Evolutionary conservation across 2,888 invertebrate species (phyloP).

Genomic region (Anthrax anthrax): DNA sequence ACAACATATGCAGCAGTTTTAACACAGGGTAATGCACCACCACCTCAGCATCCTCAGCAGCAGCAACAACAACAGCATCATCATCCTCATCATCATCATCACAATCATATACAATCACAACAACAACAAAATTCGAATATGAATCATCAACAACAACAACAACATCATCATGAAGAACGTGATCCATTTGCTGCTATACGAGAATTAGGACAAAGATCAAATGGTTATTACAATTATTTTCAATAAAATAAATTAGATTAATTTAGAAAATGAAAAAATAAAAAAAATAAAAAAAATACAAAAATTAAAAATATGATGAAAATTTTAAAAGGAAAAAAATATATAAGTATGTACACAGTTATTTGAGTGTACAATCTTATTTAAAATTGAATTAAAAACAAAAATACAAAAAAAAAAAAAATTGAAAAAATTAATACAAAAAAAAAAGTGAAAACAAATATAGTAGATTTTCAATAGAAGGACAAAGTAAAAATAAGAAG

Average conservation of each 20-base stretch:
- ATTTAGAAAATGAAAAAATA: no score
- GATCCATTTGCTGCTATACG: constrained; percentile 38
- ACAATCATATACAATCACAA: constrained; percentile 7
- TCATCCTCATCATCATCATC: constrained; percentile 6
- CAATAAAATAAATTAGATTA: constrained; percentile 24
- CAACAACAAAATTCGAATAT: constrained; percentile 7
- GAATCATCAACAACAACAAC: constrained; percentile 14
- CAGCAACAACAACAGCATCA: constrained; percentile 9
- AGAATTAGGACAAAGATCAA: constrained; percentile 36
- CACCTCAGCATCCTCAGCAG: constrained; percentile 2
- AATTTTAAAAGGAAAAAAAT: constrained; percentile 1
- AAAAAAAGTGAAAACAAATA: no score
- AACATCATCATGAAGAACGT: constrained; percentile 23
- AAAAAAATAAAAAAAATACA: constrained; percentile 1
- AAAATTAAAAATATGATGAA: not conserved
- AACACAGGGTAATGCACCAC: constrained; percentile 24
- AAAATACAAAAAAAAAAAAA: no score
- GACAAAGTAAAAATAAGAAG: no score
- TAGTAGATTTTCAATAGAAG: no score
- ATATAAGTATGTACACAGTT: not conserved
- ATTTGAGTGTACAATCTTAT: no score
- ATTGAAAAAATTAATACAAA: no score
- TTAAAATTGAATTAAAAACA: not conserved
- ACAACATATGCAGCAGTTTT: constrained; percentile 35
- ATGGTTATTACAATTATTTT: constrained; percentile 43